Evolutionary conservation across 1,140 invertebrate species (phyloP).

Genomic region (Parapsyche elsis): DNA sequence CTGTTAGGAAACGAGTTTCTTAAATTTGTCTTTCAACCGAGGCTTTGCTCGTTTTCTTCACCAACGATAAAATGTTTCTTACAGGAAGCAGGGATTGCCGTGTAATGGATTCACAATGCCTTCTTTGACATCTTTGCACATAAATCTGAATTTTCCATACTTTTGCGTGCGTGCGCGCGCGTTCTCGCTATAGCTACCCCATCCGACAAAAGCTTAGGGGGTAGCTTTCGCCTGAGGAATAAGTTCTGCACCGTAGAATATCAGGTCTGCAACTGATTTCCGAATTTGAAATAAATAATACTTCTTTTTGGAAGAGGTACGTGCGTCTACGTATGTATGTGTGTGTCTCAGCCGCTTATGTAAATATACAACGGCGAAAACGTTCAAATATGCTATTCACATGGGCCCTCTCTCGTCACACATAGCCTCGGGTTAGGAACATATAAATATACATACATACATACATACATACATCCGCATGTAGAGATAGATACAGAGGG

Average conservation of each 20-base stretch:
- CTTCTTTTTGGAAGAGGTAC: slow-evolving; percentile 40
- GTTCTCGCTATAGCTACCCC: slow-evolving; percentile 23
- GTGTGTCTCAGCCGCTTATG: slow-evolving; percentile 24
- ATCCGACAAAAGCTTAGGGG: neutral
- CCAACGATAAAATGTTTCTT: no score
- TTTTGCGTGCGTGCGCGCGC: neutral
- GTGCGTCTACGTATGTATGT: slow-evolving; percentile 3
- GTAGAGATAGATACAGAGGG: slow-evolving; percentile 14
- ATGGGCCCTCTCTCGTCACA: slow-evolving; percentile 31
- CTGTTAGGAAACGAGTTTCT: no score
- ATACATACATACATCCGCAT: neutral
- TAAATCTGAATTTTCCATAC: slow-evolving; percentile 53
- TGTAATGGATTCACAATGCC: slow-evolving; percentile 53
- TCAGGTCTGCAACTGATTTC: slow-evolving; percentile 55
- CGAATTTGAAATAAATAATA: slow-evolving; percentile 56
- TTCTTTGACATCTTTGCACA: slow-evolving; percentile 54
- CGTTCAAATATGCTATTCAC: slow-evolving; percentile 51
- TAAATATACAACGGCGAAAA: slow-evolving; percentile 39
- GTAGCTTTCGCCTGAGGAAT: slow-evolving; percentile 16
- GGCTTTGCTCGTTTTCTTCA: no score
- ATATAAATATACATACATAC: slow-evolving; percentile 10
- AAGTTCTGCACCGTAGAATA: slow-evolving; percentile 18
- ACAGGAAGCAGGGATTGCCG: neutral
- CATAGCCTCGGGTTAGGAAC: slow-evolving; percentile 15
- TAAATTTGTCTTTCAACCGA: no score